These are phyloP conservation scores for Aurelia aurita DNA, from an alignment of 30 jellyfish, hydroid and myxozoan species.

Conservation along the genomic window DNA sequence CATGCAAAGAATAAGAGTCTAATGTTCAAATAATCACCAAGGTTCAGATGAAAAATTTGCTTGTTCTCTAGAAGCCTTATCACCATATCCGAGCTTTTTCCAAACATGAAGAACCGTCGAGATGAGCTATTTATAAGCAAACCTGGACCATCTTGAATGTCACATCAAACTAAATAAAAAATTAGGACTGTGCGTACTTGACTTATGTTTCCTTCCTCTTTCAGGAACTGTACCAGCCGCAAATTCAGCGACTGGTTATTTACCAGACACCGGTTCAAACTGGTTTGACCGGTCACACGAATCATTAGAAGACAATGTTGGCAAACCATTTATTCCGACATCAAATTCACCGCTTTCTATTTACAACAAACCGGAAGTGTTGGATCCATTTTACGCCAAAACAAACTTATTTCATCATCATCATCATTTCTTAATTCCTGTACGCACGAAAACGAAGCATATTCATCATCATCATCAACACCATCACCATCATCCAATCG, in stretches of 20 bases:
- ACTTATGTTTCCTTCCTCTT: not conserved
- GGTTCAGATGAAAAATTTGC: too few relatives aligned
- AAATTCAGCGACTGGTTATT: conserved; percentile 46
- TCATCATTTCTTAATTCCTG: conserved; percentile 67
- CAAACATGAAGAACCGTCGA: too few relatives aligned
- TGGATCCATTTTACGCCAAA: conserved; percentile 69
- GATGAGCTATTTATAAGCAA: too few relatives aligned
- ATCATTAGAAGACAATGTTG: conserved; percentile 58
- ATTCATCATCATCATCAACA: conserved; percentile 68
- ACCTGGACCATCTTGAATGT: too few relatives aligned
- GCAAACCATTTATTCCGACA: conserved; percentile 76
- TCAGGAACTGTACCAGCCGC: conserved; percentile 59
- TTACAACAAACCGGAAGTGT: conserved; percentile 79
- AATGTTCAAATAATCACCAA: too few relatives aligned
- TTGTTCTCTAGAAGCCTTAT: too few relatives aligned
- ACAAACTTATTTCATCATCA: conserved; percentile 70
- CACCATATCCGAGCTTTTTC: too few relatives aligned
- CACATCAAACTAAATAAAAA: too few relatives aligned
- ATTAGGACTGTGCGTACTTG: too few relatives aligned
- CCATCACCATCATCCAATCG: conserved; percentile 2
- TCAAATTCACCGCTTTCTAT: conserved; percentile 65
- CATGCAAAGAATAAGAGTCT: too few relatives aligned
- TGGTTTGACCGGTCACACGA: conserved; percentile 64
- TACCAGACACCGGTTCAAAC: conserved; percentile 82
- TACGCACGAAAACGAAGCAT: conserved; percentile 52